Evolutionary conservation across 2,113 vertebrate genomes (phyloP), one percentile per base, ranked within the genome.

Genomic region (Salvator merianae): DNA sequence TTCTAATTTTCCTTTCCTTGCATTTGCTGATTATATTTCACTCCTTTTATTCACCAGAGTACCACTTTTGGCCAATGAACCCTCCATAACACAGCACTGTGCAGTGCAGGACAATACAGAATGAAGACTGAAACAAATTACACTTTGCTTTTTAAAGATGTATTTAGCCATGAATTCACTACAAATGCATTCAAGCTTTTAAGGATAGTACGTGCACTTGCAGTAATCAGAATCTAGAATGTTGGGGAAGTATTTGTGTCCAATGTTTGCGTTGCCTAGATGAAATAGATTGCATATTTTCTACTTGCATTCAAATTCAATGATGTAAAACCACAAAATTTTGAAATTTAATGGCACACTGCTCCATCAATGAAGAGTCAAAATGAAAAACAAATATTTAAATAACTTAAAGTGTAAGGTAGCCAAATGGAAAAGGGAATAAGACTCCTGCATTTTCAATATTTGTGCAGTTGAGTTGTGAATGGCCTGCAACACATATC

Each of bases 311-410:
- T 16, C 55, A 59, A 16, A 20, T 59, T 59, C 55, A 59, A 59
- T 20, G 55, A 59, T 20, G 55, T 4, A 18, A 16, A 20, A 59
- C 16, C 16, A 59, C 14, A 59, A 74, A 14, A 14, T 40, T 47
- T 74, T 14, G 72, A 13, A 28, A 71, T 71, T 14, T 38, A 36
- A 47, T 47, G 72, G 28, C 40, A 47, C 20, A 16, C 38, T 28
- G 26, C 28, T 74, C 86, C 86, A 83, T 91, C 14, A 70, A 32
- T 85, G 81, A 71, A 90, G 82, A 91, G 86, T 34, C 38, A 50
- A 28, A 69, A 14, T 32, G 30, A 65, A 26, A 28, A 73, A 50
- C n/a, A 43, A 74, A 43, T 28, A 74, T 74, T 47, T 74, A n/a
- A 74, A 50, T 50, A n/a, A 4, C 36, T 36, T 16, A 38, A 24